Conservation (phyloP, 2,888 invertebrate genomes). For the Cheilosia variabilis region DNA sequence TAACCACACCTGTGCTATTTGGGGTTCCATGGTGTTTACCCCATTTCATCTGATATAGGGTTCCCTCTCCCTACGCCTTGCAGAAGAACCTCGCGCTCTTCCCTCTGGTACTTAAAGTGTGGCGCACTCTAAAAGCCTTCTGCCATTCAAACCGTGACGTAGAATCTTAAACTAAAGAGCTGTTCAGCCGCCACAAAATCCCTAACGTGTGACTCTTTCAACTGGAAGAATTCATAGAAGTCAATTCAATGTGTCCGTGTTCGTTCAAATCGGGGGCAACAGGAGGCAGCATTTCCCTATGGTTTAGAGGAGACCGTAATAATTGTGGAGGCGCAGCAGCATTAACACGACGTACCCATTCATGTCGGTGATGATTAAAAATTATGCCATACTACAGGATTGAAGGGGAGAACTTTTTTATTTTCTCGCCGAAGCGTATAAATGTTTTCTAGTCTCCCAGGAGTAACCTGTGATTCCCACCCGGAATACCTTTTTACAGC, state of each 20-base stretch:
- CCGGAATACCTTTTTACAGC: background rate
- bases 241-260: constrained; percentile 3
- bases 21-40: background rate
- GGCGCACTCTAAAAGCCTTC: constrained; percentile 30
- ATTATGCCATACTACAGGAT: constrained; percentile 37
- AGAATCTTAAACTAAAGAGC: constrained; percentile 10
- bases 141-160: constrained; percentile 35
- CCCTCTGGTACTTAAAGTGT: constrained; percentile 23
- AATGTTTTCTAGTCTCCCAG: constrained; percentile 15
- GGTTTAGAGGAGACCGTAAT: background rate
- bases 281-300: background rate
- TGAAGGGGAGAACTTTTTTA: constrained; percentile 38
- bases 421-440: constrained; percentile 44
- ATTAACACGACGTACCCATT: constrained; percentile 18
- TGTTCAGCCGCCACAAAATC: constrained; percentile 13
- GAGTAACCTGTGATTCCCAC: background rate
- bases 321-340: background rate
- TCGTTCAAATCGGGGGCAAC: background rate
- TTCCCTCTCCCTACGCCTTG: background rate
- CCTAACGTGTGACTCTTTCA: constrained; percentile 50
- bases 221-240: constrained; percentile 61
- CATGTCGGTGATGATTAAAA: constrained; percentile 57
- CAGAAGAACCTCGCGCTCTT: background rate
- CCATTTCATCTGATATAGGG: background rate
- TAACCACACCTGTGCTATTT: constrained; percentile 8